Evolutionary conservation across 2,888 invertebrate genomes (phyloP).

Genomic region (Lithodes maja): DNA sequence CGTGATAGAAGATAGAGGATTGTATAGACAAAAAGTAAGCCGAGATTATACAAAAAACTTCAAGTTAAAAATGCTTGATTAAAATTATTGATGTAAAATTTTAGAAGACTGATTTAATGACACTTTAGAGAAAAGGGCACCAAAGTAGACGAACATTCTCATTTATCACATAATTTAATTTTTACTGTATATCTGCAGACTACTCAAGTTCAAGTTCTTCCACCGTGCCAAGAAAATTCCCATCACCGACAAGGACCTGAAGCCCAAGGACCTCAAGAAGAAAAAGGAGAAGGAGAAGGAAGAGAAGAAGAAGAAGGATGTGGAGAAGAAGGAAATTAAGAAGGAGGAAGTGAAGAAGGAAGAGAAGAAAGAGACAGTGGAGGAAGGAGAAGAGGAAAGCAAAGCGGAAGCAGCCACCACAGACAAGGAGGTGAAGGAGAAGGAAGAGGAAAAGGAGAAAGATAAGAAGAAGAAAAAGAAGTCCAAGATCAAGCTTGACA

Average conservation of each 20-base stretch:
- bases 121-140: not conserved
- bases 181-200: constrained; percentile 74
- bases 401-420: constrained; percentile 82
- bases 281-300: constrained; percentile 76
- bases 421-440: constrained; percentile 76
- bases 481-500: constrained; percentile 95
- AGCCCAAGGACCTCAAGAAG: constrained; percentile 76
- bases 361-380: constrained; percentile 56
- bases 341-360: constrained; percentile 56
- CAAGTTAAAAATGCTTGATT: too few species aligned
- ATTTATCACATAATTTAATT: not conserved
- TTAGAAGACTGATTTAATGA: not conserved
- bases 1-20: not conserved
- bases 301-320: constrained; percentile 77
- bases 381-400: constrained; percentile 80
- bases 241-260: constrained; percentile 81
- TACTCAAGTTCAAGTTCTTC: constrained; percentile 95
- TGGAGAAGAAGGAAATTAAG: constrained; percentile 74
- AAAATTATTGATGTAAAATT: not conserved
- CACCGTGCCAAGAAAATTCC: constrained; percentile 94
- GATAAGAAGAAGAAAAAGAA: constrained; percentile 82
- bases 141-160: too few species aligned
- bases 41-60: too few species aligned
- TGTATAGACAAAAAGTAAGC: not conserved
- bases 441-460: constrained; percentile 76